Evolutionary conservation across 2,888 invertebrate genomes (phyloP).

Genomic region (Cheiracanthium punctorium): DNA sequence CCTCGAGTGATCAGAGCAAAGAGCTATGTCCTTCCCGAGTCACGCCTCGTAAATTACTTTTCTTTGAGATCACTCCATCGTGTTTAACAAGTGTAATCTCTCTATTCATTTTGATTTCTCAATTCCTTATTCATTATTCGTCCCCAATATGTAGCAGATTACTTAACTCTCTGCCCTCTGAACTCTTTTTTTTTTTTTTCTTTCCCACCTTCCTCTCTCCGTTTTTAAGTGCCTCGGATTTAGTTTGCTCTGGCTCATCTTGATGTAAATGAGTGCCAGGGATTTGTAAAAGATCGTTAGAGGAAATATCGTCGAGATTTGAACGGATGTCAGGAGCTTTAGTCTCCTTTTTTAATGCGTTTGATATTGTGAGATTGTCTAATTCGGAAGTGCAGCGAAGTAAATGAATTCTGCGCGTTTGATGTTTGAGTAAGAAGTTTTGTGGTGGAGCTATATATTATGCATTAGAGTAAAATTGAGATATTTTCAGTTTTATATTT

Average conservation of each 20-base stretch:
- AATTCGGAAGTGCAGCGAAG: too few species aligned
- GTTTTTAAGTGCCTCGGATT: neutral
- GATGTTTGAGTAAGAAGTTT: too few species aligned
- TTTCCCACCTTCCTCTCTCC: too few species aligned
- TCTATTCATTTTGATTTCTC: neutral
- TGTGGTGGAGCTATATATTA: too few species aligned
- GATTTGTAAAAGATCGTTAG: neutral
- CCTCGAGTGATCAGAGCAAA: neutral
- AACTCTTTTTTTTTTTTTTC: neutral
- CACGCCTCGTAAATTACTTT: neutral
- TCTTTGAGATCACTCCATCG: neutral
- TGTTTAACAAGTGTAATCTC: neutral
- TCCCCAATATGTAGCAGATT: neutral
- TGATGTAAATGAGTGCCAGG: neutral
- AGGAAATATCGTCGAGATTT: neutral
- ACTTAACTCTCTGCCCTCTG: neutral
- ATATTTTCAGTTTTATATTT: too few species aligned
- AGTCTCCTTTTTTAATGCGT: too few species aligned
- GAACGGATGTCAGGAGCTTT: too few species aligned
- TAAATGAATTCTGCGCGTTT: too few species aligned
- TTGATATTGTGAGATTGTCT: too few species aligned
- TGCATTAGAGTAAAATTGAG: too few species aligned
- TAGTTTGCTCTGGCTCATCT: neutral
- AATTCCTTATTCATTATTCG: neutral
- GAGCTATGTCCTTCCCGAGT: neutral